These are phyloP conservation scores for Nematopogon swammerdamellus DNA, from an alignment of 2,888 invertebrate species.

Conservation along the genomic window DNA sequence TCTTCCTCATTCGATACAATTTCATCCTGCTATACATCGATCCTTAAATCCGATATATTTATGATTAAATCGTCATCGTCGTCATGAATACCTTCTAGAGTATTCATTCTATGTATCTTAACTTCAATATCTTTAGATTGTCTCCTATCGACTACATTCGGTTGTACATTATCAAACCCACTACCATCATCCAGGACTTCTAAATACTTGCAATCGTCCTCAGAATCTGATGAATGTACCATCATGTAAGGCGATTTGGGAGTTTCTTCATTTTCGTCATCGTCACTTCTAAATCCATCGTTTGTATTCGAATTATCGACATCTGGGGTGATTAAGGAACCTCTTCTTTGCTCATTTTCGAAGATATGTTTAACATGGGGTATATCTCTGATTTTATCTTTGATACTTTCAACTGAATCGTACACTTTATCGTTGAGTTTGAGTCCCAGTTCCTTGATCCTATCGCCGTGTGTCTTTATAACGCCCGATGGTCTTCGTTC, in stretches of 20 bases:
- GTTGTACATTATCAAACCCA: conserved; percentile 18
- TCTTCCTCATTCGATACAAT: too few relatives aligned
- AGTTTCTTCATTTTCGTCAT: conserved; percentile 18
- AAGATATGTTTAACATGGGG: conserved; percentile 26
- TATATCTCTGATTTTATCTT: conserved; percentile 24
- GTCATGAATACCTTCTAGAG: conserved; percentile 16
- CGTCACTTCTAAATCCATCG: conserved; percentile 25
- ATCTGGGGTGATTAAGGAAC: conserved; percentile 19
- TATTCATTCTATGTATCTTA: conserved; percentile 16
- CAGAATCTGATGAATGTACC: conserved; percentile 30
- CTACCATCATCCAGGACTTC: conserved; percentile 45
- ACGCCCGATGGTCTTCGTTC: conserved; percentile 17
- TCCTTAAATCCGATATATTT: conserved; percentile 17
- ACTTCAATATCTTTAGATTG: conserved; percentile 1
- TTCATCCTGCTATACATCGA: not conserved
- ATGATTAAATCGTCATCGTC: conserved; percentile 14
- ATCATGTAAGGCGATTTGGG: conserved; percentile 19
- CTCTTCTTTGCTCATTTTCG: conserved; percentile 18
- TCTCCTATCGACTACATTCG: not conserved
- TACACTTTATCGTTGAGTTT: conserved; percentile 32
- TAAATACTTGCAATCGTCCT: conserved; percentile 36
- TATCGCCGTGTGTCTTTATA: conserved; percentile 24
- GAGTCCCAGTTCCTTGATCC: conserved; percentile 27
- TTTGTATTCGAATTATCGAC: conserved; percentile 17
- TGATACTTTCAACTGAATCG: conserved; percentile 32